These are phyloP conservation scores for Bathynomus jamesi DNA, from an alignment of 1,140 invertebrate genomes.

Conservation along the genomic window DNA sequence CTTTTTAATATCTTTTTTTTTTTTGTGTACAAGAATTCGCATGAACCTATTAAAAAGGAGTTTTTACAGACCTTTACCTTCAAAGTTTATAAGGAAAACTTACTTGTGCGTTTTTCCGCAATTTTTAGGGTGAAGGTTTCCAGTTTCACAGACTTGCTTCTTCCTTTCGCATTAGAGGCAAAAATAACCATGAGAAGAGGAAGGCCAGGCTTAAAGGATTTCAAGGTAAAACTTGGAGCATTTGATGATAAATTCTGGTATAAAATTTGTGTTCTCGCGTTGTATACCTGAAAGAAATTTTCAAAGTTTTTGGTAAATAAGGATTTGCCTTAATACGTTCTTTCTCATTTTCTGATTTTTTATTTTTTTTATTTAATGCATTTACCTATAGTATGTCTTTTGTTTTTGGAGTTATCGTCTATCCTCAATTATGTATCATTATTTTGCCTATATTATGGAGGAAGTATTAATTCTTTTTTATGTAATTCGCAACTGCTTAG, in stretches of 20 bases:
- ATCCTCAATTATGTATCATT: too few species aligned
- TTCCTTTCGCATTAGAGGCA: background rate
- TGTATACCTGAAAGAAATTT: background rate
- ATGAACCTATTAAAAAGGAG: too few species aligned
- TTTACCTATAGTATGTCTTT: too few species aligned
- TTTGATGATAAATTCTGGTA: background rate
- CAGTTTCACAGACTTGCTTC: background rate
- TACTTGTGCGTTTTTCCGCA: constrained; percentile 2
- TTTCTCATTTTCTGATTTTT: background rate
- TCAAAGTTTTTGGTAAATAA: background rate
- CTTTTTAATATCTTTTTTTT: too few species aligned
- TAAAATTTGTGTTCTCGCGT: background rate
- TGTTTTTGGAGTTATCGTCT: too few species aligned
- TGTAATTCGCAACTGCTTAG: too few species aligned
- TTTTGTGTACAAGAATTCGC: too few species aligned
- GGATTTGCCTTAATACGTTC: too few species aligned
- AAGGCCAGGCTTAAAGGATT: constrained; percentile 1
- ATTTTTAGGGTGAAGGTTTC: constrained; percentile 1
- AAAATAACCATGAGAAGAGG: background rate
- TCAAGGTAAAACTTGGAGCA: background rate
- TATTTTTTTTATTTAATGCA: background rate
- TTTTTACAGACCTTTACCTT: too few species aligned
- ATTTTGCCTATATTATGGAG: too few species aligned
- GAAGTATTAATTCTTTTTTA: too few species aligned
- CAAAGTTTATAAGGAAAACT: too few species aligned